Conservation (phyloP, 1,140 invertebrate species). For the Anagrus nilaparvatae region DNA sequence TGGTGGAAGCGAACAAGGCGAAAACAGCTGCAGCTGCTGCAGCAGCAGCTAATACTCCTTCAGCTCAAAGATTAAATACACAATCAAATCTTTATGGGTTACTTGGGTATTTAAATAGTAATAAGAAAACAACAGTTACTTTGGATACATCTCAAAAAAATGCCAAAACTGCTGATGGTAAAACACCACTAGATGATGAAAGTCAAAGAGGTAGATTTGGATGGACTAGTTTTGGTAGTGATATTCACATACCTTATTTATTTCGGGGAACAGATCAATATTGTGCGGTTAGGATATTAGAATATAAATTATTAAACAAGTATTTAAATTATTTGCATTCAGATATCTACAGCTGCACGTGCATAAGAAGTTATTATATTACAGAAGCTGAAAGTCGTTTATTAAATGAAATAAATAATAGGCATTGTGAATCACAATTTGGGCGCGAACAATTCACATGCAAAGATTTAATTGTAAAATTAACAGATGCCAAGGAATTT, state of each 20-base stretch:
- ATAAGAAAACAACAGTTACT: slow-evolving; percentile 20
- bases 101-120: slow-evolving; percentile 44
- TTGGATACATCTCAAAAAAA: slow-evolving; percentile 15
- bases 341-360: slow-evolving; percentile 78
- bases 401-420: slow-evolving; percentile 86
- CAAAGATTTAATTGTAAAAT: slow-evolving; percentile 79
- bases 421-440: slow-evolving; percentile 85
- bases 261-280: slow-evolving; percentile 74
- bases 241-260: slow-evolving; percentile 79
- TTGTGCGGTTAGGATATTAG: slow-evolving; percentile 84
- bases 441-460: slow-evolving; percentile 80
- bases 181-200: slow-evolving; percentile 56
- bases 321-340: slow-evolving; percentile 71
- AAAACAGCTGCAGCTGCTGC: slow-evolving; percentile 49
- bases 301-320: slow-evolving; percentile 76
- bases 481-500: slow-evolving; percentile 81
- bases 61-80: neutral
- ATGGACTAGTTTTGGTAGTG: slow-evolving; percentile 78
- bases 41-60: slow-evolving; percentile 29
- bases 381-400: slow-evolving; percentile 81
- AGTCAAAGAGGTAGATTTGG: slow-evolving; percentile 79
- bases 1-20: slow-evolving; percentile 74
- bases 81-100: slow-evolving; percentile 41
- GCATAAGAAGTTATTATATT: slow-evolving; percentile 87
- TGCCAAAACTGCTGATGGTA: slow-evolving; percentile 27